A percentile compares a stretch with the other conserved stretches of the same genome.
These are phyloP conservation scores for Rhagium mordax DNA, from an alignment of 2,888 invertebrate genomes.

Conservation along the genomic window DNA sequence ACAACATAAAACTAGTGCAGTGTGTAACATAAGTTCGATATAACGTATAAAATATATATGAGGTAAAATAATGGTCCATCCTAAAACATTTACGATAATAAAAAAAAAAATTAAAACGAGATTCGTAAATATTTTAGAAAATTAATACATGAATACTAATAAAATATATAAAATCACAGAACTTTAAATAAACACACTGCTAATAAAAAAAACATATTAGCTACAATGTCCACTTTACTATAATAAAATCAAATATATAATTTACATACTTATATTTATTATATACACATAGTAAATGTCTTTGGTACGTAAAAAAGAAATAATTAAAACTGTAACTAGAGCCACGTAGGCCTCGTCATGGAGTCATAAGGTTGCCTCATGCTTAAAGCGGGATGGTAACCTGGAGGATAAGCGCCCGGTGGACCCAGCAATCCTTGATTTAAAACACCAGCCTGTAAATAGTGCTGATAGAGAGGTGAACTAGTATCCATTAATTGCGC, in stretches of 20 bases:
- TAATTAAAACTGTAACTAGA: constrained; percentile 59
- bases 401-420: constrained; percentile 74
- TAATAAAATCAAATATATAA: constrained; percentile 27
- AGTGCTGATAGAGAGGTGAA: constrained; percentile 82
- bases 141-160: constrained; percentile 29
- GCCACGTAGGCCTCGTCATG: constrained; percentile 80
- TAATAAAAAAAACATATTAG: constrained; percentile 35
- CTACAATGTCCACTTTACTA: constrained; percentile 33
- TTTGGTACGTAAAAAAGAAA: constrained; percentile 57
- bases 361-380: constrained; percentile 83
- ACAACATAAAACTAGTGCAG: constrained; percentile 30
- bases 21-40: constrained; percentile 34
- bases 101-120: constrained; percentile 35
- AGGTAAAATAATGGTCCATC: constrained; percentile 34
- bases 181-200: constrained; percentile 41
- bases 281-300: constrained; percentile 58
- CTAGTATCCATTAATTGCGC: constrained; percentile 74
- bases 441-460: constrained; percentile 74
- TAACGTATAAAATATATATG: constrained; percentile 29
- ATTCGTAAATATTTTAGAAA: constrained; percentile 46
- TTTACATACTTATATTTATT: constrained; percentile 27
- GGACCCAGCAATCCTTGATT: constrained; percentile 70
- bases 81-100: constrained; percentile 33
- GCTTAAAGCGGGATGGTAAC: constrained; percentile 76
- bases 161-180: constrained; percentile 48